Conservation (phyloP, 2,113 vertebrate genomes). For the Rostratula benghalensis region DNA sequence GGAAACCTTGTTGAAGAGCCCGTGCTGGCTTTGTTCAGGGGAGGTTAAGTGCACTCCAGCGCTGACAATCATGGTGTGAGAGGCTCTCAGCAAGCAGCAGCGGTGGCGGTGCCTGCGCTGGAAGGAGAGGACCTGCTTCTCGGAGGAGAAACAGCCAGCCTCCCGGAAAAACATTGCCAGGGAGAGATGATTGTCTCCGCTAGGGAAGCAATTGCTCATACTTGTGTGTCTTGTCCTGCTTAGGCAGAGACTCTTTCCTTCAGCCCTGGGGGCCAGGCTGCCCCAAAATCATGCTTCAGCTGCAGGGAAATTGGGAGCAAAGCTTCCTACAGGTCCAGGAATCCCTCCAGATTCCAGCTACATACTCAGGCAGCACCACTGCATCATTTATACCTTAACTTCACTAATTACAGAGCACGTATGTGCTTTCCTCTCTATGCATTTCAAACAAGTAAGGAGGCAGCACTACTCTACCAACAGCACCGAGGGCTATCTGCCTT, state of each 20-base stretch:
- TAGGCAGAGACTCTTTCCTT: not conserved
- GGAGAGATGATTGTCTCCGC: rapidly evolving
- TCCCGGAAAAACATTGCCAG: not conserved
- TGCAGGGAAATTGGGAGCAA: not conserved
- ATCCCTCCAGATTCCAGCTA: not conserved
- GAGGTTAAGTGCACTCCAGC: conserved; percentile 37
- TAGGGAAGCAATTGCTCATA: not conserved
- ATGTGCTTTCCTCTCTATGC: not conserved
- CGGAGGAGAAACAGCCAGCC: not conserved
- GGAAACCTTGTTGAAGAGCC: not conserved
- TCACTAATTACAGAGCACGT: not conserved
- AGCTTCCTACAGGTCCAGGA: not conserved
- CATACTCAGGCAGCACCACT: rapidly evolving
- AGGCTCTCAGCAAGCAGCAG: not conserved
- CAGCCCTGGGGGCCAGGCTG: not conserved
- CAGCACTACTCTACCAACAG: not conserved
- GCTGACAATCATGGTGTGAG: not conserved
- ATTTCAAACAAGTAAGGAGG: not conserved
- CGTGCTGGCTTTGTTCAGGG: not conserved
- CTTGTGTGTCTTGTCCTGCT: not conserved
- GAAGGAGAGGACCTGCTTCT: not conserved
- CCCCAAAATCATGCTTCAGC: not conserved
- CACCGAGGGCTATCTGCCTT: not conserved
- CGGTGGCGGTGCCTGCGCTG: rapidly evolving
- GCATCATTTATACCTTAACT: not conserved